Conservation (phyloP, 2,797 vertebrate genomes). For the Clarias fuscus region DNA sequence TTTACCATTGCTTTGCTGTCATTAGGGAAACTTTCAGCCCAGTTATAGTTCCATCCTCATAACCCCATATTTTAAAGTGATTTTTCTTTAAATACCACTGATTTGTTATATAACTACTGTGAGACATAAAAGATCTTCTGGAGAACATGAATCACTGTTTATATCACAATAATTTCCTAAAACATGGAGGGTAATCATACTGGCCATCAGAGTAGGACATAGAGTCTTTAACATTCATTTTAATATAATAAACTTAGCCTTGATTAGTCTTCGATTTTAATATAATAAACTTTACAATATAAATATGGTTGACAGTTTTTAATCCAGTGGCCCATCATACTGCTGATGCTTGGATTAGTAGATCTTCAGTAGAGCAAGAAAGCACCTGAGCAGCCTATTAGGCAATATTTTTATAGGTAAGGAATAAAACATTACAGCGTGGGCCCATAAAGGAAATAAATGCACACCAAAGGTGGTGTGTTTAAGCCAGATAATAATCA, state of each 20-base stretch:
- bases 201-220: neutral
- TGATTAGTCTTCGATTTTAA: too few relatives aligned
- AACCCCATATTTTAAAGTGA: neutral
- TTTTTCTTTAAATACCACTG: neutral
- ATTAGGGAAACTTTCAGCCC: slow-evolving; percentile 21
- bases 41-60: neutral
- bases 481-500: neutral
- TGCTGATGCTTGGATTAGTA: neutral
- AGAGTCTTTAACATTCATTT: too few relatives aligned
- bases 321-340: neutral
- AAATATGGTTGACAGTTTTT: neutral
- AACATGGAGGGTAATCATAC: neutral
- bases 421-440: neutral
- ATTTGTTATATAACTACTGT: neutral
- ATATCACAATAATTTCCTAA: neutral
- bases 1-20: slow-evolving; percentile 24
- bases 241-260: too few relatives aligned
- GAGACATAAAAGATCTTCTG: neutral
- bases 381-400: neutral
- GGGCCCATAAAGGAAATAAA: neutral
- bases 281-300: neutral
- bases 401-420: neutral
- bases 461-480: neutral
- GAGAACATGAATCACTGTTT: neutral
- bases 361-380: neutral